phyloP scores from a whole-genome alignment of 1,140 invertebrate genomes.

The Pseudoatta argentina region DNA sequence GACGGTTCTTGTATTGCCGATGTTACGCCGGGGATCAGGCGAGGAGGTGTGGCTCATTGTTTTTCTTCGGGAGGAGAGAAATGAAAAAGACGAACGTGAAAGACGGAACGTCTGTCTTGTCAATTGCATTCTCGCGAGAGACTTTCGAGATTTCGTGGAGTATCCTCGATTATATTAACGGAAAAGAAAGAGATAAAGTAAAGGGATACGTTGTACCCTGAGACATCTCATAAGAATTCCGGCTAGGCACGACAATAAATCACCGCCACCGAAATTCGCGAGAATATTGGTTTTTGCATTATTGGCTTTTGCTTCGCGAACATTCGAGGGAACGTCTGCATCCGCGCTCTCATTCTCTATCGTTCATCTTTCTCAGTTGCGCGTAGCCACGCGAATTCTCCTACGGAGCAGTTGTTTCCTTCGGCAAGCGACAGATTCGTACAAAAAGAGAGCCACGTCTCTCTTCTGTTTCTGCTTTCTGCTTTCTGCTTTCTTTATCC shows the following conservation, averaged over 20 bases:
- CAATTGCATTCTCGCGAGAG: constrained; percentile 10
- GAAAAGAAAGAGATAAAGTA: background rate
- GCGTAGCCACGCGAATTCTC: constrained; percentile 31
- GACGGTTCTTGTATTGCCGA: constrained; percentile 11
- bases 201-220: background rate
- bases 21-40: background rate
- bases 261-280: constrained; percentile 65
- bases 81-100: background rate
- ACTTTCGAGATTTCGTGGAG: background rate
- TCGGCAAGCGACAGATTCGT: constrained; percentile 20
- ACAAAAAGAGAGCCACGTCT: constrained; percentile 16
- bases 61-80: background rate
- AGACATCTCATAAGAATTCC: constrained; percentile 47
- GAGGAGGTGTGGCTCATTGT: background rate
- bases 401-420: constrained; percentile 31
- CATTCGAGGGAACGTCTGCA: constrained; percentile 60
- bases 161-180: constrained; percentile 13
- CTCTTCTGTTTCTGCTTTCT: background rate
- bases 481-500: constrained; percentile 1
- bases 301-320: constrained; percentile 67
- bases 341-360: constrained; percentile 51
- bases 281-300: constrained; percentile 72
- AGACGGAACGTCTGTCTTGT: background rate
- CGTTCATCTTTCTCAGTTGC: constrained; percentile 26
- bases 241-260: constrained; percentile 54